Percentiles rank a stretch among this genome's conserved stretches.
These are phyloP conservation scores for Ctenochaetus hawaiiensis DNA, from an alignment of 2,797 vertebrate species.

Conservation along the genomic window DNA sequence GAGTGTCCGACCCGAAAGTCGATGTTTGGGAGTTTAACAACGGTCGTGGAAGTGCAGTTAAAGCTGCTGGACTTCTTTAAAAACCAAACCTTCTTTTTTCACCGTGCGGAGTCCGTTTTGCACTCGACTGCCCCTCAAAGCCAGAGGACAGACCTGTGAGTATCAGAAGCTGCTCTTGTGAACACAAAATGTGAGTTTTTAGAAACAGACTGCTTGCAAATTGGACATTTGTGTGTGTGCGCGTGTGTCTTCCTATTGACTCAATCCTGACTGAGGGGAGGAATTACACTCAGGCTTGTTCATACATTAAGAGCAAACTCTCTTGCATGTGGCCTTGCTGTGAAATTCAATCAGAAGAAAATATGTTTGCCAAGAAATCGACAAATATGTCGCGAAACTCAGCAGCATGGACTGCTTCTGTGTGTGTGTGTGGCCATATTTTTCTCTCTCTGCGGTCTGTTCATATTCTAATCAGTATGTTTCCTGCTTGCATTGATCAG, in stretches of 20 bases:
- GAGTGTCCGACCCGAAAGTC: constrained; percentile 51
- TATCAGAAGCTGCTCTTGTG: constrained; percentile 24
- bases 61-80: constrained; percentile 51
- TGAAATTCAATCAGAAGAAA: constrained; percentile 58
- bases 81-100: constrained; percentile 27
- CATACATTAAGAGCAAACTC: constrained; percentile 47
- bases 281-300: constrained; percentile 38
- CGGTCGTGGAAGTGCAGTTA: constrained; percentile 44
- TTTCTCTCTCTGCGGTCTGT: constrained; percentile 62
- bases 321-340: constrained; percentile 36
- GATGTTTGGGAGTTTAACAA: constrained; percentile 63
- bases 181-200: constrained; percentile 54
- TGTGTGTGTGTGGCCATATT: constrained; percentile 36
- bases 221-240: constrained; percentile 9
- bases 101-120: constrained; percentile 44
- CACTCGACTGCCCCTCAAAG: constrained; percentile 65
- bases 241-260: constrained; percentile 36
- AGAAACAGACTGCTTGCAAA: constrained; percentile 56
- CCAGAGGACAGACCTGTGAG: constrained; percentile 15
- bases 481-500: constrained; percentile 76
- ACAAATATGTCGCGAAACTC: constrained; percentile 39
- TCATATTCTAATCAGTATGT: constrained; percentile 75
- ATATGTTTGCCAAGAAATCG: constrained; percentile 46
- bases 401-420: constrained; percentile 17
- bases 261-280: constrained; percentile 44